Percentiles rank a stretch among this genome's conserved stretches.
Conservation (phyloP, 1,140 invertebrate genomes). For the fruit fly (Drosophila melanogaster) region Release_6_plus_ISO1_MT NT_033777.3:9094001-9094500, state of each 20-base stretch:
- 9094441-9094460: constrained; percentile 7
- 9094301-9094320: neutral
- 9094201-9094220: constrained; percentile 18
- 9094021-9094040: constrained; percentile 10
- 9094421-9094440: constrained; percentile 2
- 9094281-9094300: neutral
- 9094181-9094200: constrained; percentile 29
- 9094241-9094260: neutral
- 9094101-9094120: constrained; percentile 1
- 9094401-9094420: neutral
- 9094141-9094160: constrained; percentile 3
- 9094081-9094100: neutral
- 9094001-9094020: constrained; percentile 51
- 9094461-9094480: neutral
- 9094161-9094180: neutral
- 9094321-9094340: neutral
- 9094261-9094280: neutral
- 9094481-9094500: neutral
- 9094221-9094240: neutral
- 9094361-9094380: neutral
- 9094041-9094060: constrained; percentile 54
- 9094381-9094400: neutral
- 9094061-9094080: constrained; percentile 24
- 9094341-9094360: too few relatives aligned
- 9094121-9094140: constrained; percentile 9